Conservation (phyloP, 2,797 vertebrate genomes). For the Protonibea diacanthus region DNA sequence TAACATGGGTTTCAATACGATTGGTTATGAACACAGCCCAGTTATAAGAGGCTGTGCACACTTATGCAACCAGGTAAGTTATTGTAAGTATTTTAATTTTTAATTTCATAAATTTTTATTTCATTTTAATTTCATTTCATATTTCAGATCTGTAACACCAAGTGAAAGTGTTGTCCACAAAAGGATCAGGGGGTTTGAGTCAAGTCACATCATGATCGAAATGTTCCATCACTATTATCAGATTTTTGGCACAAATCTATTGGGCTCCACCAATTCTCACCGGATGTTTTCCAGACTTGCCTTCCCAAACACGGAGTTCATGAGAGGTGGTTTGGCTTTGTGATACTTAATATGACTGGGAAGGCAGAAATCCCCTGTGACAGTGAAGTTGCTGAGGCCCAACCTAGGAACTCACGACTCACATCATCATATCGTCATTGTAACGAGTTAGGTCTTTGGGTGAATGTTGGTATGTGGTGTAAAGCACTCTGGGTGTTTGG, state of each 20-base stretch:
- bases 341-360: slow-evolving; percentile 17
- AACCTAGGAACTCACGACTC: too few relatives aligned
- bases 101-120: too few relatives aligned
- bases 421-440: too few relatives aligned
- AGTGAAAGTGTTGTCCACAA: background rate
- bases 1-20: too few relatives aligned
- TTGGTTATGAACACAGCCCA: too few relatives aligned
- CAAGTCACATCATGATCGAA: slow-evolving; percentile 15
- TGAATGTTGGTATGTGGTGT: too few relatives aligned
- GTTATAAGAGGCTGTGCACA: too few relatives aligned
- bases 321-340: slow-evolving; percentile 32
- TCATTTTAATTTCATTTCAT: too few relatives aligned
- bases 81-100: too few relatives aligned
- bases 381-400: background rate
- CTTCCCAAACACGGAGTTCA: slow-evolving; percentile 19
- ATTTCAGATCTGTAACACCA: background rate
- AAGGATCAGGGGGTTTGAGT: slow-evolving; percentile 22
- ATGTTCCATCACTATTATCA: slow-evolving; percentile 24
- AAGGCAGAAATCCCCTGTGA: slow-evolving; percentile 1
- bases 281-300: slow-evolving; percentile 45
- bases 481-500: too few relatives aligned
- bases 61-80: too few relatives aligned
- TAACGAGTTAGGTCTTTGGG: too few relatives aligned
- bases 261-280: slow-evolving; percentile 8
- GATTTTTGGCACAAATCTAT: slow-evolving; percentile 18